A percentile compares a stretch with the other conserved stretches of the same genome.
phyloP scores from a whole-genome alignment of 2,888 invertebrate genomes.

The Odontothrips loti region DNA sequence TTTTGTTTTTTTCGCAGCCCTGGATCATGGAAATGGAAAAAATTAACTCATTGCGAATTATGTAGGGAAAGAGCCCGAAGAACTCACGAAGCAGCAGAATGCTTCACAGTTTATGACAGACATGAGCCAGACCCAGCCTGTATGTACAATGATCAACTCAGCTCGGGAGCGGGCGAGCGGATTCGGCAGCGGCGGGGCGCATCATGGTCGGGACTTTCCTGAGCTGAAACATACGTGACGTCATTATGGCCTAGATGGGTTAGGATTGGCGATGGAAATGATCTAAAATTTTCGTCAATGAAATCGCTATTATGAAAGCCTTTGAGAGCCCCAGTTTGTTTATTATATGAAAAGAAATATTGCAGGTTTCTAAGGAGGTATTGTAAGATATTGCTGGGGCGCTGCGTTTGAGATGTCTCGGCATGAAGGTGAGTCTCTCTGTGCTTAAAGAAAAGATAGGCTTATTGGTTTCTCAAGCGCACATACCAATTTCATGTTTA shows the following conservation, averaged over 20 bases:
- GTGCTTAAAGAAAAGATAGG: constrained; percentile 38
- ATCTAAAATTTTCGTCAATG: constrained; percentile 57
- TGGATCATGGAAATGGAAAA: too few relatives aligned
- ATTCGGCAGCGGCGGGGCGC: neutral
- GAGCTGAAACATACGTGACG: constrained; percentile 47
- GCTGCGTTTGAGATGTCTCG: constrained; percentile 71
- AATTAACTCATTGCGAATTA: too few relatives aligned
- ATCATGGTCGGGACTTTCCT: neutral
- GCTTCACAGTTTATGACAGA: too few relatives aligned
- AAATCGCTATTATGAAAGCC: constrained; percentile 45
- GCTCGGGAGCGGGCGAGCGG: too few relatives aligned
- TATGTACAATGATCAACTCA: too few relatives aligned
- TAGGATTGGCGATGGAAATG: constrained; percentile 60
- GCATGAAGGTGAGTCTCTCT: constrained; percentile 84
- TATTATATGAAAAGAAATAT: constrained; percentile 25
- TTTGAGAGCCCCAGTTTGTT: constrained; percentile 30
- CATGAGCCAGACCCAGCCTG: too few relatives aligned
- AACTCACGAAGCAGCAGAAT: too few relatives aligned
- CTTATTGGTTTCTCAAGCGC: neutral
- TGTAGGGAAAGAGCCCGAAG: too few relatives aligned
- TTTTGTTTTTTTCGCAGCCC: too few relatives aligned
- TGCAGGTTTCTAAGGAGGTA: constrained; percentile 19
- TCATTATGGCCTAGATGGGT: constrained; percentile 67
- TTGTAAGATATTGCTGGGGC: constrained; percentile 38
- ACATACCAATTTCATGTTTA: neutral